These are phyloP conservation scores for Microtus montanus DNA, from an alignment of 2,113 vertebrate genomes.

Conservation along the genomic window DNA sequence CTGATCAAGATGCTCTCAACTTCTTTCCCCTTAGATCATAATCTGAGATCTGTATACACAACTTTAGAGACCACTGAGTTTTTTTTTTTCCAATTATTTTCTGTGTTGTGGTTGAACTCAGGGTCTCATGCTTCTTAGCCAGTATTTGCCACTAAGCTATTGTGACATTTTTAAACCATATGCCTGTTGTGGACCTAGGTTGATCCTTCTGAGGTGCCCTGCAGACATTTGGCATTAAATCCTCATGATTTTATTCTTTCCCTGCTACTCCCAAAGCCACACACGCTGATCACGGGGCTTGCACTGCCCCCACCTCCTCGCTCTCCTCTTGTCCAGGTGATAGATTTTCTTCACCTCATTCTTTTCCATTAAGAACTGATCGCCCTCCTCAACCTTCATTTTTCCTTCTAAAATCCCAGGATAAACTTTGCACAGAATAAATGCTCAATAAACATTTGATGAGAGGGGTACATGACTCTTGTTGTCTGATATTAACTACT, in stretches of 20 bases:
- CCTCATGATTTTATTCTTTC: neutral
- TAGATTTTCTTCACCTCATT: neutral
- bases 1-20: neutral
- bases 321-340: neutral
- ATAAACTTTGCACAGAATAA: neutral
- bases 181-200: neutral
- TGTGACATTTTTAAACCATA: neutral
- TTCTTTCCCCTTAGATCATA: neutral
- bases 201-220: neutral
- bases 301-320: neutral
- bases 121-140: neutral
- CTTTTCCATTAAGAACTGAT: neutral
- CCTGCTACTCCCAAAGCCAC: neutral
- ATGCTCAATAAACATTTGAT: conserved; percentile 14
- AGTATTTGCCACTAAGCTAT: neutral
- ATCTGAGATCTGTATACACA: neutral
- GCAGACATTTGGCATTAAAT: neutral
- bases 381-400: neutral
- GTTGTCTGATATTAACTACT: neutral
- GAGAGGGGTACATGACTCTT: neutral
- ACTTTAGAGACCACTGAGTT: neutral
- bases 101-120: neutral
- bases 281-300: neutral
- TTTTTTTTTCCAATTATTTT: neutral
- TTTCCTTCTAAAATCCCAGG: neutral